Evolutionary conservation across 2,888 invertebrate genomes (phyloP), one percentile per base, ranked within the genome.

Genomic region (Girardia tigrina): DNA sequence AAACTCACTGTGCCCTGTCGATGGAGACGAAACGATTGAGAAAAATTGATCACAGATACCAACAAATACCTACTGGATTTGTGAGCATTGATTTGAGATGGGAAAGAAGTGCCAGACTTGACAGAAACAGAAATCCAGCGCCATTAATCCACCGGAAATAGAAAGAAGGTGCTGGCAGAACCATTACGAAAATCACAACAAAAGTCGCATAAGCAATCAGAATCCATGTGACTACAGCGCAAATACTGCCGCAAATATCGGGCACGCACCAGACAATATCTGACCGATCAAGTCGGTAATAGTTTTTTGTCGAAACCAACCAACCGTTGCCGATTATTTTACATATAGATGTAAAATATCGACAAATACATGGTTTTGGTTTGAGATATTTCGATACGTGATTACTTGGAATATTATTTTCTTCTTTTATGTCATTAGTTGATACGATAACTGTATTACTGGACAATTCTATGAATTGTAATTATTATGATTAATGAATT

Each of bases 141-240:
- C 89, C 90, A 84, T 92, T 90, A 78, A 91, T 78, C 72, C 81
- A 77, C 74, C 80, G 81, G 78, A 81, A 81, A 88, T 90, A 89
- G 79, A 88, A 87, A 88, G 90, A 90, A n/a, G 89, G 89, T 79
- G 90, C 89, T 78, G 90, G 85, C 78, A 91, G 88, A 79, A 92
- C 89, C 90, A 91, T 91, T 82, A 89, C 87, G 80, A 90, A 81
- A 78, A 82, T 87, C 77, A 92, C 89, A 77, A 91, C 92, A 86
- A 91, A 92, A 84, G 92, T 91, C 23, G 92, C 91, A 83, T 92
- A 92, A 80, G 90, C 87, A 72, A 92, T 88, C 73, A 91, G 89
- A 74, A 88, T 83, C 85, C 91, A 92, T 69, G 91, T 91, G 79
- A 91, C 87, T 78, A 90, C 83, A 78, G 91, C 88, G 84, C 92